Conservation (phyloP, 2,888 invertebrate species). For the Phymatocera aterrima region DNA sequence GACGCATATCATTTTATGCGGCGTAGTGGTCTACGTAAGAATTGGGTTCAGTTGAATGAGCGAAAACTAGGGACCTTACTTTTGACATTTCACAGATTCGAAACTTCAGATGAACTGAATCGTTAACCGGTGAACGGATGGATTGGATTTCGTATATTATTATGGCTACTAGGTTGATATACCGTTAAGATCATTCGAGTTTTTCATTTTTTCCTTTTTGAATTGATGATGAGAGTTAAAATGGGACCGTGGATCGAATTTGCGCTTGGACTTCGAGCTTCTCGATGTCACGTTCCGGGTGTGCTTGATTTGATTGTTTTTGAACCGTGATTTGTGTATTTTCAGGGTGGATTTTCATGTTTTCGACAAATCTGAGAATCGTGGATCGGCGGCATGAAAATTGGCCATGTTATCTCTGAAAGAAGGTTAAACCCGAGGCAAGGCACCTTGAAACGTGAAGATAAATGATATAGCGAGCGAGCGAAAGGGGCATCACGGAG, state of each 20-base stretch:
- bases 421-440: constrained; percentile 34
- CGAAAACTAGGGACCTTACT: too few species aligned
- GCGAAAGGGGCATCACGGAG: constrained; percentile 61
- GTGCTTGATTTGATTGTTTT: neutral
- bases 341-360: neutral
- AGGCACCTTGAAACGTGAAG: constrained; percentile 59
- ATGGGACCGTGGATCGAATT: neutral
- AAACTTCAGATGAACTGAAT: neutral
- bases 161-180: too few species aligned
- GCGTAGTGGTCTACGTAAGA: too few species aligned
- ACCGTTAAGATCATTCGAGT: neutral
- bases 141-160: neutral
- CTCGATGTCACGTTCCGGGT: neutral
- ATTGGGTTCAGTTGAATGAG: too few species aligned
- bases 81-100: neutral
- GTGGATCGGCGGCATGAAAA: neutral
- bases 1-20: too few species aligned
- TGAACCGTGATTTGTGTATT: neutral
- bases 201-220: too few species aligned
- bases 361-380: neutral
- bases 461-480: constrained; percentile 66
- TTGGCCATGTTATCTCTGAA: constrained; percentile 10
- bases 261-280: neutral
- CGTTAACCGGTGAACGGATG: neutral
- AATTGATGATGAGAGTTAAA: neutral